These are phyloP conservation scores for Hephaestus fuliginosus DNA, from an alignment of 2,797 vertebrate genomes.

Conservation along the genomic window DNA sequence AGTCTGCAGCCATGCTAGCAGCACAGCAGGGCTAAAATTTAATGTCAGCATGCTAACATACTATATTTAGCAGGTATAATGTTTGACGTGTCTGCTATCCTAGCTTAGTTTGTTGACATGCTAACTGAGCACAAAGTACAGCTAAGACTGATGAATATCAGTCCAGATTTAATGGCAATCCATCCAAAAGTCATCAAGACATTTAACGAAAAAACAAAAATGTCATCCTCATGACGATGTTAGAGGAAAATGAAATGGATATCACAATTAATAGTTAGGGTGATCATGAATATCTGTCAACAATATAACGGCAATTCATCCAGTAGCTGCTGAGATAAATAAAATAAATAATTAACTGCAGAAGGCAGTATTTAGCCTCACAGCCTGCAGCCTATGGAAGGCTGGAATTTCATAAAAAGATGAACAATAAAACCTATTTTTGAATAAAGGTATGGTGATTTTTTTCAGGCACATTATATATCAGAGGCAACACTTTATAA, in stretches of 20 bases:
- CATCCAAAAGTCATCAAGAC: background rate
- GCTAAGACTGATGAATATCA: background rate
- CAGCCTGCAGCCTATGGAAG: background rate
- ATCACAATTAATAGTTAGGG: background rate
- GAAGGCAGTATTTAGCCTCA: background rate
- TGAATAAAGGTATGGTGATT: too few species aligned
- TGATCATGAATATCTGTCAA: background rate
- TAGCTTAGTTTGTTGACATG: background rate
- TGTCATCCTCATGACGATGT: background rate
- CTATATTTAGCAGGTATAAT: background rate
- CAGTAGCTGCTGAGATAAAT: background rate
- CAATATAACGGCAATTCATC: too few species aligned
- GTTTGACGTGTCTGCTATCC: background rate
- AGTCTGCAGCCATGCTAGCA: too few species aligned
- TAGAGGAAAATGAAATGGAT: too few species aligned
- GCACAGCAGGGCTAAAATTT: background rate
- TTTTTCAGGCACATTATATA: slow-evolving; percentile 1
- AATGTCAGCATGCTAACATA: background rate
- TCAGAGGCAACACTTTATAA: background rate
- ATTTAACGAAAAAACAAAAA: background rate
- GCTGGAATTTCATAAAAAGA: background rate
- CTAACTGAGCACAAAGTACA: background rate
- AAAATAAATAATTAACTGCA: background rate
- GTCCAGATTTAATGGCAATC: background rate
- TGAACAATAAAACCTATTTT: background rate